Conservation (phyloP, 2,113 vertebrate genomes). For the Syngnathus typhle region DNA sequence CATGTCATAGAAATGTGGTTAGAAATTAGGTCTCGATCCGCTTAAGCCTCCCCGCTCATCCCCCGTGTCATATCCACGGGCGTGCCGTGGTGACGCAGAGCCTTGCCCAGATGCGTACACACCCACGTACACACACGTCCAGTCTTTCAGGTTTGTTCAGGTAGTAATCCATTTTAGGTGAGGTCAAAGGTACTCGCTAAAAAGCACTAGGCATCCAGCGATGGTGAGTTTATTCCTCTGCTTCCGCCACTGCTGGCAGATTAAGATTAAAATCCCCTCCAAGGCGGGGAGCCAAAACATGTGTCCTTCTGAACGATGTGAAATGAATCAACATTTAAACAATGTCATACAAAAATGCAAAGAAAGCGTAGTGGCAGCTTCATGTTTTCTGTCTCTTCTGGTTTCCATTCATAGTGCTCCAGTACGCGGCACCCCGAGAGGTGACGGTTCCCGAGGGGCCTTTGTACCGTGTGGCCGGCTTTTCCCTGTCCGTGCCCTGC, state of each 20-base stretch:
- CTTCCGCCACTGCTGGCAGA: not conserved
- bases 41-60: slow-evolving; percentile 53
- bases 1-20: too few relatives aligned
- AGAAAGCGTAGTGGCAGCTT: not conserved
- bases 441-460: slow-evolving; percentile 76
- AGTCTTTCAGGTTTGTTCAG: slow-evolving; percentile 51
- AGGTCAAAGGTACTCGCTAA: not conserved
- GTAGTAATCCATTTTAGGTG: slow-evolving; percentile 10
- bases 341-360: too few relatives aligned
- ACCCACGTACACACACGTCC: slow-evolving; percentile 17
- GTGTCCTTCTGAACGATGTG: not conserved
- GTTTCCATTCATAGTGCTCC: slow-evolving; percentile 44
- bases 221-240: slow-evolving; percentile 8
- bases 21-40: slow-evolving; percentile 64
- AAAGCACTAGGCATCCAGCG: not conserved
- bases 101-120: slow-evolving; percentile 19
- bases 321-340: not conserved
- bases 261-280: slow-evolving; percentile 1
- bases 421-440: slow-evolving; percentile 63
- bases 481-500: slow-evolving; percentile 76
- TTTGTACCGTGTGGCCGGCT: slow-evolving; percentile 78
- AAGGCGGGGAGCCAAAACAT: not conserved
- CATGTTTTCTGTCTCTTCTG: not conserved
- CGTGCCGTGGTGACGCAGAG: slow-evolving; percentile 31
- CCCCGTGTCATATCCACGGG: slow-evolving; percentile 46